Percentiles rank a stretch among this genome's conserved stretches.
These are phyloP conservation scores for Amiota mariae DNA, from an alignment of 2,888 invertebrate genomes.

Conservation along the genomic window DNA sequence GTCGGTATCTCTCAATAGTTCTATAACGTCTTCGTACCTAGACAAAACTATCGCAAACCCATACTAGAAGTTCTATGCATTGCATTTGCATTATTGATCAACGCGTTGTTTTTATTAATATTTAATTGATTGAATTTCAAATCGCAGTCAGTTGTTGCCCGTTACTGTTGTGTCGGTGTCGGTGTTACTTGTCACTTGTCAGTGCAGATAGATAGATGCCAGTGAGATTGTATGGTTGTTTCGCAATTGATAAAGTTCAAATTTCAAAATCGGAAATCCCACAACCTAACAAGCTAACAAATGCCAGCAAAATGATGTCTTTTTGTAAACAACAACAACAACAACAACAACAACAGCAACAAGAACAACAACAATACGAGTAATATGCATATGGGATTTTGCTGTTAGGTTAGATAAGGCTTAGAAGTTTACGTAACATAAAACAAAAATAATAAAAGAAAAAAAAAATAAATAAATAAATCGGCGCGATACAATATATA, in stretches of 20 bases:
- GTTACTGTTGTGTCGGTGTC: too few relatives aligned
- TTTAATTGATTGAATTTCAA: too few relatives aligned
- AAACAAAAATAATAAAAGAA: not conserved
- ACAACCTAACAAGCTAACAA: slow-evolving; percentile 27
- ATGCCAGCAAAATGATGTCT: not conserved
- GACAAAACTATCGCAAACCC: too few relatives aligned
- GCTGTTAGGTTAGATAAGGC: slow-evolving; percentile 4
- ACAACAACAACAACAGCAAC: not conserved
- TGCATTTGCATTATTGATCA: too few relatives aligned
- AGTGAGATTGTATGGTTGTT: slow-evolving; percentile 10
- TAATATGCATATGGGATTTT: not conserved
- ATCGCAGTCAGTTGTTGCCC: not conserved
- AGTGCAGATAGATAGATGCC: not conserved
- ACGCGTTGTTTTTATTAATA: too few relatives aligned
- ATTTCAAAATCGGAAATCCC: slow-evolving; percentile 22
- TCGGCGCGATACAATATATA: not conserved
- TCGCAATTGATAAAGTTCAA: not conserved
- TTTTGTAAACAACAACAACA: slow-evolving; percentile 2
- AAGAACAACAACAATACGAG: not conserved
- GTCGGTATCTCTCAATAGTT: not conserved
- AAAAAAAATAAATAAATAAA: not conserved
- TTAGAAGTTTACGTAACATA: slow-evolving; percentile 7
- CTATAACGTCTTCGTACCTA: too few relatives aligned
- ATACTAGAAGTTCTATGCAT: too few relatives aligned
- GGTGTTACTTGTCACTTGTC: too few relatives aligned